These are phyloP conservation scores for Sylvia atricapilla DNA, from an alignment of 2,113 vertebrate species.

Conservation along the genomic window DNA sequence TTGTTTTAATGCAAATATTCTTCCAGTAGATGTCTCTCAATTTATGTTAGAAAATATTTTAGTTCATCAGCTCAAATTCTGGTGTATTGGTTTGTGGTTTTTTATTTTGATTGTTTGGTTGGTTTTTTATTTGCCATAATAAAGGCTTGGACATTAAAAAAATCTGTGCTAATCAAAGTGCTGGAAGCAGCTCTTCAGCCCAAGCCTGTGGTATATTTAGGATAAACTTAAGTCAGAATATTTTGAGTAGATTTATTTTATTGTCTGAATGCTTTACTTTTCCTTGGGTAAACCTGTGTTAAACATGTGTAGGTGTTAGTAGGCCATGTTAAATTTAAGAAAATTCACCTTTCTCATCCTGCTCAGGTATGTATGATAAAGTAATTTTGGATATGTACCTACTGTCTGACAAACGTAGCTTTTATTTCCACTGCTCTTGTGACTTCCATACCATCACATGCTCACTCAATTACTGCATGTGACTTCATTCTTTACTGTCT, in stretches of 20 bases:
- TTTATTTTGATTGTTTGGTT: neutral
- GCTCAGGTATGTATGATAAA: neutral
- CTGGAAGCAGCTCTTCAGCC: neutral
- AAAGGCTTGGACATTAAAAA: neutral
- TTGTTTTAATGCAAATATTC: neutral
- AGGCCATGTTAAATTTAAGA: neutral
- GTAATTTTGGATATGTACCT: neutral
- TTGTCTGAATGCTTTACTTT: neutral
- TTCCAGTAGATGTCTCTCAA: neutral
- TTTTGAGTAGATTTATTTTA: neutral
- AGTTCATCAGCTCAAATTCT: neutral
- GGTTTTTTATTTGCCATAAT: neutral
- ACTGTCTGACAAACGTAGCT: neutral
- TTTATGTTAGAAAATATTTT: neutral
- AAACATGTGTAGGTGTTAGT: neutral
- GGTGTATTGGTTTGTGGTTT: neutral
- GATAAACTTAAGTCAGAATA: neutral
- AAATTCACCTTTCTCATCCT: neutral
- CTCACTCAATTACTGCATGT: neutral
- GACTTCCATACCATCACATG: neutral
- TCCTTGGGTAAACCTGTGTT: neutral
- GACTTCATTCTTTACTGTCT: neutral
- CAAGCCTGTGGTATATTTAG: neutral
- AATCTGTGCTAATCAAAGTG: neutral
- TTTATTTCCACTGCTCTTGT: neutral